A percentile compares a stretch with the other conserved stretches of the same genome.
These are phyloP conservation scores for Rhynchopsitta pachyrhyncha DNA, from an alignment of 2,113 vertebrate species.

Conservation along the genomic window DNA sequence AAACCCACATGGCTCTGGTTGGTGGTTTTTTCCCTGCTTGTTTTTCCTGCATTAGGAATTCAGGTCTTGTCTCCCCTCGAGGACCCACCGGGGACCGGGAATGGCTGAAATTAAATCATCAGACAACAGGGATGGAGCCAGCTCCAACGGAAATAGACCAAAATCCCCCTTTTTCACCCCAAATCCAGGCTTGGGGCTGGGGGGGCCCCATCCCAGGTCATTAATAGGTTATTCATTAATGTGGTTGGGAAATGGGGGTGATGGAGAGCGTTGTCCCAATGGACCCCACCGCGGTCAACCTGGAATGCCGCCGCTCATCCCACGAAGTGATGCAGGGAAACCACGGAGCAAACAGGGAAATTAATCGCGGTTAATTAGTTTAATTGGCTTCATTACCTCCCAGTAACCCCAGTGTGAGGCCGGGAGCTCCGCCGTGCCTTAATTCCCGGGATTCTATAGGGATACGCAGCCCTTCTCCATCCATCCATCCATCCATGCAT, in stretches of 20 bases:
- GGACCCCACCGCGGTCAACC: neutral
- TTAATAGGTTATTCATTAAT: neutral
- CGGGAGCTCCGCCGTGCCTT: fast-evolving
- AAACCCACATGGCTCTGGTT: neutral
- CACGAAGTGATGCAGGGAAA: neutral
- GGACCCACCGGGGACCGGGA: neutral
- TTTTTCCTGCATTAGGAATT: conserved; percentile 33
- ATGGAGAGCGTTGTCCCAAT: neutral
- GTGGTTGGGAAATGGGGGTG: neutral
- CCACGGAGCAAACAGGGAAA: conserved; percentile 6
- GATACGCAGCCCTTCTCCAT: neutral
- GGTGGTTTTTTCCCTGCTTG: neutral
- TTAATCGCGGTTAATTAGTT: conserved; percentile 27
- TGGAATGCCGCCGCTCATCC: neutral
- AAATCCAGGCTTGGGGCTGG: neutral
- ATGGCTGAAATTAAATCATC: neutral
- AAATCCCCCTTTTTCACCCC: neutral
- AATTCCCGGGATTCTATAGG: neutral
- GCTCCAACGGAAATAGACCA: neutral
- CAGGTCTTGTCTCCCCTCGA: neutral
- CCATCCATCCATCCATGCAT: neutral
- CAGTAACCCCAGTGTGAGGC: neutral
- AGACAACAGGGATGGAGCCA: neutral
- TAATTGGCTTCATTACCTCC: conserved; percentile 22
- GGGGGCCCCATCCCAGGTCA: fast-evolving